Conservation (phyloP, 2,888 invertebrate genomes). For the Temnothorax rugatulus region DNA sequence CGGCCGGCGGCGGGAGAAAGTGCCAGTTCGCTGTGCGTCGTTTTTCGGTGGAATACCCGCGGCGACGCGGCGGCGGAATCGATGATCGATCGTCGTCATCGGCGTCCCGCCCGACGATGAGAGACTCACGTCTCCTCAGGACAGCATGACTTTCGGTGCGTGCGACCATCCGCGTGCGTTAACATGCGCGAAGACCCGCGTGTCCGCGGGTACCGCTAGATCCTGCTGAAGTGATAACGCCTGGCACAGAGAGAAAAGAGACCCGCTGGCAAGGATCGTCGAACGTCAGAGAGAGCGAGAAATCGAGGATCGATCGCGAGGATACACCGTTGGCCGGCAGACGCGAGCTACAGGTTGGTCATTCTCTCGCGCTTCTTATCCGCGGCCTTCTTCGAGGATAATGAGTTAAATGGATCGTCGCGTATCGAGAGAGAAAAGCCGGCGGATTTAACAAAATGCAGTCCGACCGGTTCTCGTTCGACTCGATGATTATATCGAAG, state of each 20-base stretch:
- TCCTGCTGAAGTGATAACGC: slow-evolving; percentile 41
- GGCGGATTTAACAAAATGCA: slow-evolving; percentile 6
- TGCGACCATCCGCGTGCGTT: slow-evolving; percentile 65
- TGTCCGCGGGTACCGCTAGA: slow-evolving; percentile 64
- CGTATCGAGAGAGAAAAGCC: slow-evolving; percentile 3
- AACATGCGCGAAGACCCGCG: slow-evolving; percentile 73
- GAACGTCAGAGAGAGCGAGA: slow-evolving; percentile 18
- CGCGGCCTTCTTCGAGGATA: not conserved
- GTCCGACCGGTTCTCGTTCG: slow-evolving; percentile 23
- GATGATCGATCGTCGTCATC: slow-evolving; percentile 42
- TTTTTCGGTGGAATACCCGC: slow-evolving; percentile 58
- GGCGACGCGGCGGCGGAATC: not conserved
- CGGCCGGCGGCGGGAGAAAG: slow-evolving; percentile 49
- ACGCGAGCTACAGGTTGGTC: slow-evolving; percentile 64
- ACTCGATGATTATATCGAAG: not conserved
- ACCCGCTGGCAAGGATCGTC: slow-evolving; percentile 20
- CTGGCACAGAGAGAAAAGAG: slow-evolving; percentile 4
- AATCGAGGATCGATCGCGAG: slow-evolving; percentile 38
- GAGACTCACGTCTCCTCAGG: slow-evolving; percentile 45
- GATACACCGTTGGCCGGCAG: slow-evolving; percentile 41
- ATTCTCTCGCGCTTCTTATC: not conserved
- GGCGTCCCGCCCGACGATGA: slow-evolving; percentile 57
- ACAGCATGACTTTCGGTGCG: slow-evolving; percentile 67
- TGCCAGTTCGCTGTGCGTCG: slow-evolving; percentile 63
- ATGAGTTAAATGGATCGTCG: not conserved